Evolutionary conservation across 2,888 invertebrate species (phyloP), one percentile per base, ranked within the genome.

Genomic region (Bugula neritina): DNA sequence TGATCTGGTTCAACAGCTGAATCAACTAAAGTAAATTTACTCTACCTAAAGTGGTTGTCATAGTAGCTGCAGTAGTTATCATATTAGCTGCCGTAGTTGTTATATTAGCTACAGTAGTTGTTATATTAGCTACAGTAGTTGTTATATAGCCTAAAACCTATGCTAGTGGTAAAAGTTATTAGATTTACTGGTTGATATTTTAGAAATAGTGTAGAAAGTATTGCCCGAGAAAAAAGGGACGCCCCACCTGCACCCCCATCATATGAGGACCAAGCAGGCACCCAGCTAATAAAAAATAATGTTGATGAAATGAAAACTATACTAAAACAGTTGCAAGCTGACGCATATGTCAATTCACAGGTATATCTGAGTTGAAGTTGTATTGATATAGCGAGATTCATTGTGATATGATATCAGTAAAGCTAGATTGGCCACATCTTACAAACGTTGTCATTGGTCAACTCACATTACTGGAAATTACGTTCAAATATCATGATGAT

Each of bases 251-350:
- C 23, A 3, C 10, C 13, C 21, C 31, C 17, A 31, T 13, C 31
- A 31, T 34, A 29, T 27, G 29, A 17, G 2, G 57, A 13, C 57
- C 5, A 57, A n/a, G 25, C 57, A 23, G 23, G 5, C 23, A 25
- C 17, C n/a, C 63, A 63, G 10, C 63, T 13, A 31, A 2, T 27
- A 63, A 27, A 31, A 10, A 34, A 63, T 27, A 57, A 21, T 17
- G 27, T 63, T 25, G 10, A 63, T 29, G 63, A 63, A 27, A 31
- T 63, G 29, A 63, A 63, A 31, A 13, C 27, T 17, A 63, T 63
- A 25, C 10, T 63, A 25, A 63, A 63, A 63, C 29, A 63, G 31
- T 10, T 63, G 27, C 63, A 63, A n/a, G 63, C 63, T 25, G 63
- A 63, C 31, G 63, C 5, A 2, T 63, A 29, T 27, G 63, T 27